phyloP scores from a whole-genome alignment of 1,140 invertebrate species.

The Zaprionus gabonicus region DNA sequence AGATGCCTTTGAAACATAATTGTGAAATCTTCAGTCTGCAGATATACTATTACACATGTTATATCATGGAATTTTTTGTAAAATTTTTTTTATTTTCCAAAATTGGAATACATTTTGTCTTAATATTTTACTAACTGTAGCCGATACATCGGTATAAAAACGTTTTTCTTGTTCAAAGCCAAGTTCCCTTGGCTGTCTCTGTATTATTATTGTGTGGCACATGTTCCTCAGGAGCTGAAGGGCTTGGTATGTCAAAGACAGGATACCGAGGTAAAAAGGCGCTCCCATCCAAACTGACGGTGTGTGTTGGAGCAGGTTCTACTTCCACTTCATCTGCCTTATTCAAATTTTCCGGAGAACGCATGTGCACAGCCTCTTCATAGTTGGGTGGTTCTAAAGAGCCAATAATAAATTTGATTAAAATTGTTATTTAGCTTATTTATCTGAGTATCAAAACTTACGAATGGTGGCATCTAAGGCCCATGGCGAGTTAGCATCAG shows the following conservation, averaged over 20 bases:
- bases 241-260: slow-evolving; percentile 73
- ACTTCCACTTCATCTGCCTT: slow-evolving; percentile 19
- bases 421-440: neutral
- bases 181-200: slow-evolving; percentile 59
- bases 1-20: neutral
- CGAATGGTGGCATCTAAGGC: slow-evolving; percentile 46
- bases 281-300: slow-evolving; percentile 54
- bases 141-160: neutral
- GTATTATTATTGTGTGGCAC: slow-evolving; percentile 30
- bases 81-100: neutral
- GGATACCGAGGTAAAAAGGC: slow-evolving; percentile 69
- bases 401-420: neutral
- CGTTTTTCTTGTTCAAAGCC: slow-evolving; percentile 42
- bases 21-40: neutral
- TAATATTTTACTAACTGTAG: neutral
- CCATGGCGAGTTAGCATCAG: slow-evolving; percentile 37
- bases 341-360: neutral
- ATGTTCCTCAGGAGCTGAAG: slow-evolving; percentile 38
- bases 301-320: slow-evolving; percentile 38
- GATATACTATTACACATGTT: neutral
- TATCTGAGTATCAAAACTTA: slow-evolving; percentile 17
- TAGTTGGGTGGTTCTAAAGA: slow-evolving; percentile 69
- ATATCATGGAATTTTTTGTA: neutral
- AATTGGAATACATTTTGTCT: neutral
- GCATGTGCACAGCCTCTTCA: slow-evolving; percentile 72